Evolutionary conservation across 2,797 vertebrate species (phyloP).

Genomic region (Buphagus erythrorhynchus): DNA sequence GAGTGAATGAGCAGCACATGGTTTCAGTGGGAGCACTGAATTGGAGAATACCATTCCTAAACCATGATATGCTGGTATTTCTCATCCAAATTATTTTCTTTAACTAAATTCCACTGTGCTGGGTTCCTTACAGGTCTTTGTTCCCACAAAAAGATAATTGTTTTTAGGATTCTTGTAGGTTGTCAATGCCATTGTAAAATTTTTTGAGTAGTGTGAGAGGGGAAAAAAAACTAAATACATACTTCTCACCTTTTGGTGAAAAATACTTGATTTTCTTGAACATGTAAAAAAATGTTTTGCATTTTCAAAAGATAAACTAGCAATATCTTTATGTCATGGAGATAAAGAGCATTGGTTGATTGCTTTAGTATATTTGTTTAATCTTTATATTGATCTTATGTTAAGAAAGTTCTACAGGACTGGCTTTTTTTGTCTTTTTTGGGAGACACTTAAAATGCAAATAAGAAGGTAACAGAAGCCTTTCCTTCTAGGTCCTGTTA

Average conservation of each 20-base stretch:
- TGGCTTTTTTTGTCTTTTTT: neutral
- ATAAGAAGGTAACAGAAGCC: constrained; percentile 25
- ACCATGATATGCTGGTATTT: neutral
- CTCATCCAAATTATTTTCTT: neutral
- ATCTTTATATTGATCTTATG: neutral
- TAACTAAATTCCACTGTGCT: neutral
- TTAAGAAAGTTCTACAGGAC: neutral
- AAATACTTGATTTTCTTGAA: neutral
- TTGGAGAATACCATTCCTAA: neutral
- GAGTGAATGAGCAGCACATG: neutral
- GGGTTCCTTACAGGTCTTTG: neutral
- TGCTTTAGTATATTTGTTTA: neutral
- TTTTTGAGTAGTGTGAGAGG: neutral
- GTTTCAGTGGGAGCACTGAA: neutral
- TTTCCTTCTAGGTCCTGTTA: constrained; percentile 51
- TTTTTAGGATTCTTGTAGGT: neutral
- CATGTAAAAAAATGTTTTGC: neutral
- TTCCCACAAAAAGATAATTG: neutral
- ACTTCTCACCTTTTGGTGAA: neutral
- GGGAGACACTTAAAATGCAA: constrained; percentile 36
- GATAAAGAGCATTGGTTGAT: neutral
- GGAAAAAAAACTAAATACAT: neutral
- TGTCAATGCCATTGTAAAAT: neutral
- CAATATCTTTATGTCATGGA: neutral
- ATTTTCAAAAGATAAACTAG: neutral